phyloP scores from a whole-genome alignment of 2,888 invertebrate genomes.

The Dysmachus trigonus region DNA sequence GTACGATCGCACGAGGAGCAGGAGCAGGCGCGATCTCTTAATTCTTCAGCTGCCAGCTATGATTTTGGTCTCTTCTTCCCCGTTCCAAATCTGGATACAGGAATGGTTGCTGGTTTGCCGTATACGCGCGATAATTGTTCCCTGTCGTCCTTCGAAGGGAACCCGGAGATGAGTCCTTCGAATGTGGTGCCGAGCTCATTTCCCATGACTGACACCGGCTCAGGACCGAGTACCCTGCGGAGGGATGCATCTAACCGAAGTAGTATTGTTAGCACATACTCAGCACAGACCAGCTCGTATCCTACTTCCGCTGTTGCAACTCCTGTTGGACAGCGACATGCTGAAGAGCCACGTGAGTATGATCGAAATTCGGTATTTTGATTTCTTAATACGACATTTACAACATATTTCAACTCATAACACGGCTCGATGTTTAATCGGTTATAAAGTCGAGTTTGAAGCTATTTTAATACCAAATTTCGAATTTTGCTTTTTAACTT shows the following conservation, averaged over 20 bases:
- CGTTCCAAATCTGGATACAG: conserved; percentile 57
- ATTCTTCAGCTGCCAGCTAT: conserved; percentile 37
- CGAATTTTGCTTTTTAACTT: too few relatives aligned
- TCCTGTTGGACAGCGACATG: not conserved
- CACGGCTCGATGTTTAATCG: too few relatives aligned
- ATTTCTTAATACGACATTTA: not conserved
- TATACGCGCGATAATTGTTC: conserved; percentile 54
- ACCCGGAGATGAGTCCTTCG: not conserved
- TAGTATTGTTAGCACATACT: conserved; percentile 38
- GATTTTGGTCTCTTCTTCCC: not conserved
- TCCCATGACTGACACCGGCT: conserved; percentile 15
- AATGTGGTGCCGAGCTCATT: not conserved
- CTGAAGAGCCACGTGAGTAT: conserved; percentile 43
- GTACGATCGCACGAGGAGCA: conserved; percentile 56
- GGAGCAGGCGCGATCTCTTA: conserved; percentile 47
- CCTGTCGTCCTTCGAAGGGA: not conserved
- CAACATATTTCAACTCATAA: too few relatives aligned
- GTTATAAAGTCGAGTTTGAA: too few relatives aligned
- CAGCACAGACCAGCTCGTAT: conserved; percentile 29
- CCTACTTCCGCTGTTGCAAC: not conserved
- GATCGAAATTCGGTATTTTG: not conserved
- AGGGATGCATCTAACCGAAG: conserved; percentile 40
- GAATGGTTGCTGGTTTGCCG: conserved; percentile 58
- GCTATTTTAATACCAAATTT: not conserved
- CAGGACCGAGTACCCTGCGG: not conserved